phyloP scores from a whole-genome alignment of 2,888 invertebrate species.

The Microplitis deprimator region DNA sequence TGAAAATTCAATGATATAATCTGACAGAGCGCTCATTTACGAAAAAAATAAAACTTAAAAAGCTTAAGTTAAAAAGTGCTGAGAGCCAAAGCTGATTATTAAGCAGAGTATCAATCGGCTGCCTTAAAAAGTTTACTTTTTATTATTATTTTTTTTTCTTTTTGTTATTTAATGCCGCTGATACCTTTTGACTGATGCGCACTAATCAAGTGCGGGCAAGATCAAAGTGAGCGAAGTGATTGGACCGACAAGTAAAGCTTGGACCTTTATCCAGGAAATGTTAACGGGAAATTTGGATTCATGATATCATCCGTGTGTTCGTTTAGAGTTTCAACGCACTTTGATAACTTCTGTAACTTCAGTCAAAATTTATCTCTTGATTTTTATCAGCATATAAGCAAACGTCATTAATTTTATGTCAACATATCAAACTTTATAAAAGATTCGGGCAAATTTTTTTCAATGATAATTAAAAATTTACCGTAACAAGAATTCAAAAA shows the following conservation, averaged over 20 bases:
- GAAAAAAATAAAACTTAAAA: not conserved
- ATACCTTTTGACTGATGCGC: conserved; percentile 17
- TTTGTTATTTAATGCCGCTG: conserved; percentile 11
- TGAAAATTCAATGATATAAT: conserved; percentile 10
- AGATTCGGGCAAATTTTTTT: no score
- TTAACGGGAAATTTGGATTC: not conserved
- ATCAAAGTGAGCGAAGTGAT: conserved; percentile 26
- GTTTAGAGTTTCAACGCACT: conserved; percentile 10
- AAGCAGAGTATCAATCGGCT: conserved; percentile 1
- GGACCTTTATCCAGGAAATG: not conserved
- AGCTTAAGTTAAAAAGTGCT: not conserved
- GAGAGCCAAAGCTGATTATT: conserved; percentile 2
- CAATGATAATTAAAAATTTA: no score
- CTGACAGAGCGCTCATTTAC: not conserved
- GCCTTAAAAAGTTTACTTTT: not conserved
- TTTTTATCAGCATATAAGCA: no score
- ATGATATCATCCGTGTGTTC: not conserved
- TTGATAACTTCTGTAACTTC: not conserved
- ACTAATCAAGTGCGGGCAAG: conserved; percentile 13
- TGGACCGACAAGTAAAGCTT: conserved; percentile 1
- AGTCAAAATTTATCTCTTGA: no score
- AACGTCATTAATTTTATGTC: no score
- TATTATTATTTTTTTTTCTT: not conserved
- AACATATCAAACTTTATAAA: no score
- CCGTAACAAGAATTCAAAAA: no score